Evolutionary conservation across 64 coral and sea anemone genomes (phyloP).

Genomic region (Porites lutea): DNA sequence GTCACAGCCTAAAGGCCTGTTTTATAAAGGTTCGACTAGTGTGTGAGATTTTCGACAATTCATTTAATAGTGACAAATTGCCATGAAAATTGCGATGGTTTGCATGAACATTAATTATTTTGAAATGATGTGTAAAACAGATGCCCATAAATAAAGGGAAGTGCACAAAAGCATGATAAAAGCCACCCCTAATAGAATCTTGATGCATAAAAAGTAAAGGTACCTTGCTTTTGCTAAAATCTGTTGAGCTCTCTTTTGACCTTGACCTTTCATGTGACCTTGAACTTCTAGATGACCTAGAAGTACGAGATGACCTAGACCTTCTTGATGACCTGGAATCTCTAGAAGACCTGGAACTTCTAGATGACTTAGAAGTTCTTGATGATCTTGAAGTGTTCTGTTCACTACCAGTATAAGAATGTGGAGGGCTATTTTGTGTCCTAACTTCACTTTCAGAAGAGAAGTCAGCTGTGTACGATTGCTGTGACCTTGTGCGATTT

Average conservation of each 20-base stretch:
- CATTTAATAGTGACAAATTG: too few species aligned
- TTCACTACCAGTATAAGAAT: slow-evolving; percentile 55
- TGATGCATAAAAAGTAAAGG: background rate
- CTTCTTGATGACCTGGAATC: slow-evolving; percentile 38
- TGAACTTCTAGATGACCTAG: slow-evolving; percentile 49
- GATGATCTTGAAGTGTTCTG: slow-evolving; percentile 59
- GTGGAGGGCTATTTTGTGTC: slow-evolving; percentile 43
- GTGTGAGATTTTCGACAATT: too few species aligned
- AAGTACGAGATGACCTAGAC: slow-evolving; percentile 56
- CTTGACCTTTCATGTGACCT: slow-evolving; percentile 41
- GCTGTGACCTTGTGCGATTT: slow-evolving; percentile 18
- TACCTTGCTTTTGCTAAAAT: slow-evolving; percentile 46
- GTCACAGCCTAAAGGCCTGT: too few species aligned
- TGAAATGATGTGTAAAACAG: too few species aligned
- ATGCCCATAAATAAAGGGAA: too few species aligned
- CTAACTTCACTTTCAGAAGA: slow-evolving; percentile 71
- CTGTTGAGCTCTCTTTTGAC: slow-evolving; percentile 6
- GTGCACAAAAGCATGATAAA: too few species aligned
- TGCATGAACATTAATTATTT: too few species aligned
- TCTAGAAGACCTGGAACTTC: slow-evolving; percentile 44
- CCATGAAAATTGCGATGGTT: too few species aligned
- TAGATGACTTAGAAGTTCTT: slow-evolving; percentile 33
- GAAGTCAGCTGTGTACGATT: slow-evolving; percentile 58
- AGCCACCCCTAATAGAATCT: too few species aligned
- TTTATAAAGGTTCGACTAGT: too few species aligned